Evolutionary conservation across 2,113 vertebrate genomes (phyloP).

Genomic region (Podilymbus podiceps): DNA sequence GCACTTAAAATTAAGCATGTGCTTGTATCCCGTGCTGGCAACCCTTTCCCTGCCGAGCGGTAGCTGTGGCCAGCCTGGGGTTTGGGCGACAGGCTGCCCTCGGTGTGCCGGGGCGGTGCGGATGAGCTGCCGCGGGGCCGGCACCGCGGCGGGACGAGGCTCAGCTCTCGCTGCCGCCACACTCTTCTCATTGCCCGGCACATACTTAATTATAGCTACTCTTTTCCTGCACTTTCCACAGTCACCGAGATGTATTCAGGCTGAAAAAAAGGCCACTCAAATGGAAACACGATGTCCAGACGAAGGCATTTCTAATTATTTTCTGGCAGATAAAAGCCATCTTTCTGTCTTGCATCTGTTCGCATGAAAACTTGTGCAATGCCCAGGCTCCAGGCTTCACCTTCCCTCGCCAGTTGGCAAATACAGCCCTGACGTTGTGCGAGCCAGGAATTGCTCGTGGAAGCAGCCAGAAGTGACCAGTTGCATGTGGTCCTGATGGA

Average conservation of each 20-base stretch:
- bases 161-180: accelerated
- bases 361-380: background rate
- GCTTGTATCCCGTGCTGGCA: background rate
- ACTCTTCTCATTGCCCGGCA: background rate
- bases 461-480: background rate
- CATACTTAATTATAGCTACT: background rate
- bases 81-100: background rate
- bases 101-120: accelerated
- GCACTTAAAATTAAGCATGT: background rate
- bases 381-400: background rate
- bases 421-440: background rate
- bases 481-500: accelerated
- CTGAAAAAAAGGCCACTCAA: background rate
- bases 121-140: background rate
- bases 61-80: accelerated
- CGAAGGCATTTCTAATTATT: background rate
- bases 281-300: background rate
- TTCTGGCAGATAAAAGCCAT: constrained; percentile 23
- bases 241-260: background rate
- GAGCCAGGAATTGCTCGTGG: background rate
- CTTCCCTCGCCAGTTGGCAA: background rate
- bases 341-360: constrained; percentile 15
- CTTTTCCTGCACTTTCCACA: background rate
- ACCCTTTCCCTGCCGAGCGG: background rate
- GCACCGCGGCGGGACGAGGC: accelerated